Conservation (phyloP, 2,113 vertebrate genomes). For the Protomyctophum bolini region DNA sequence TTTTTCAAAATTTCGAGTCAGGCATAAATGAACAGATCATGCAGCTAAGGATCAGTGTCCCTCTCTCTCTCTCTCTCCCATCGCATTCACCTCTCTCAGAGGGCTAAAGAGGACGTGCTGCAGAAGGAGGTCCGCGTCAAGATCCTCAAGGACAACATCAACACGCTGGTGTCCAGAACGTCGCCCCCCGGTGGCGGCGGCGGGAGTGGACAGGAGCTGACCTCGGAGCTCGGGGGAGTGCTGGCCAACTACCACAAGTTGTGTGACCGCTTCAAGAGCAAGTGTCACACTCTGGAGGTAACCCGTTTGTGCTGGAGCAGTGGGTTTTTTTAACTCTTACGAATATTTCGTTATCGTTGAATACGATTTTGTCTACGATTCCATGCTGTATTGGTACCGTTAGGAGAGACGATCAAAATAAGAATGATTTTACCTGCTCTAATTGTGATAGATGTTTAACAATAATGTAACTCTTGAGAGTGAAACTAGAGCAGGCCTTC, state of each 20-base stretch:
- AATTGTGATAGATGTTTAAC: no score
- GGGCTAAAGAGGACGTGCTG: slow-evolving; percentile 95
- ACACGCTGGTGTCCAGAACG: slow-evolving; percentile 81
- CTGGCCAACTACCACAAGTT: slow-evolving; percentile 93
- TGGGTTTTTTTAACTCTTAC: no score
- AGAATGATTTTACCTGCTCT: no score
- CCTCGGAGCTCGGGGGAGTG: slow-evolving; percentile 81
- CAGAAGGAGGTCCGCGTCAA: slow-evolving; percentile 99
- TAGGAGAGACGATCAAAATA: no score
- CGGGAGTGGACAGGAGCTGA: slow-evolving; percentile 83
- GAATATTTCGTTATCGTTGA: no score
- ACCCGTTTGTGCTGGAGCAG: slow-evolving; percentile 15
- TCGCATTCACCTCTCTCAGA: slow-evolving; percentile 69
- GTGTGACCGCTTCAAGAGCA: slow-evolving; percentile 93
- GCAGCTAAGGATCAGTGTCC: background rate
- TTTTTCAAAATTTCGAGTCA: no score
- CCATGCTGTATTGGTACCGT: no score
- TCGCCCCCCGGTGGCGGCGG: slow-evolving; percentile 73
- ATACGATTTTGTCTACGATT: no score
- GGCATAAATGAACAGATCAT: no score
- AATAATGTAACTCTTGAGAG: no score
- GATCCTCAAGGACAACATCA: slow-evolving; percentile 97
- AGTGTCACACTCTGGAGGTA: slow-evolving; percentile 96
- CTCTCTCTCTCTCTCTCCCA: background rate
- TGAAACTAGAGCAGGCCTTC: no score